phyloP scores from a whole-genome alignment of 2,888 invertebrate genomes.

The Napeogenes inachia region DNA sequence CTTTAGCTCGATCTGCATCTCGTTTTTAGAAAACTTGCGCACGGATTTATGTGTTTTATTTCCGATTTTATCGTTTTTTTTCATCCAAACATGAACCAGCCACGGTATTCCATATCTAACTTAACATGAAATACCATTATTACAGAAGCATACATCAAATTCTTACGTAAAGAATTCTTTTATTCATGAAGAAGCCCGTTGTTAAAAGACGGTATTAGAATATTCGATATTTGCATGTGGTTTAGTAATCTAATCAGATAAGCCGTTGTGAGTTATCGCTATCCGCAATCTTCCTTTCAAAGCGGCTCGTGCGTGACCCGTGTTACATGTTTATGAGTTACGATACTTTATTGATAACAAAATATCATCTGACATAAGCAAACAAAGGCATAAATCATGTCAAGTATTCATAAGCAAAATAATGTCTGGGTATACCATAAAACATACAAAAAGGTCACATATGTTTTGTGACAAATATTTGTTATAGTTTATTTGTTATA shows the following conservation, averaged over 20 bases:
- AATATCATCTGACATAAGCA: constrained; percentile 6
- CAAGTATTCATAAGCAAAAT: constrained; percentile 8
- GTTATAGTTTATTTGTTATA: too few relatives aligned
- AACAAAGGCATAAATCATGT: constrained; percentile 5
- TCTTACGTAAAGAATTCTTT: constrained; percentile 24
- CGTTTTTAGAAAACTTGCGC: too few relatives aligned
- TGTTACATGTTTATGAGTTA: constrained; percentile 24
- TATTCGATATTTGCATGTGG: constrained; percentile 30
- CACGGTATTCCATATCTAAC: too few relatives aligned
- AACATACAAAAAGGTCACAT: too few relatives aligned
- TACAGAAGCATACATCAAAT: constrained; percentile 19
- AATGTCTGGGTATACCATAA: not conserved
- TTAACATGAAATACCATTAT: constrained; percentile 19
- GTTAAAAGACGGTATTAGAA: constrained; percentile 26
- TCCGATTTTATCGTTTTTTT: too few relatives aligned
- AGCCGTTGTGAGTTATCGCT: constrained; percentile 32
- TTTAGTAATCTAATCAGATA: constrained; percentile 27
- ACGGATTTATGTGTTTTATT: too few relatives aligned
- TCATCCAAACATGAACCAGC: too few relatives aligned
- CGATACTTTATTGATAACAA: constrained; percentile 8
- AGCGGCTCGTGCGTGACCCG: constrained; percentile 29
- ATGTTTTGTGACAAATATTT: too few relatives aligned
- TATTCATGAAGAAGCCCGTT: constrained; percentile 26
- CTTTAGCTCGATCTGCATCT: too few relatives aligned
- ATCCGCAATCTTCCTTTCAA: constrained; percentile 26